Base-by-base conservation (phyloP, 2,797 vertebrate species). In the Siniperca undulata region DNA sequence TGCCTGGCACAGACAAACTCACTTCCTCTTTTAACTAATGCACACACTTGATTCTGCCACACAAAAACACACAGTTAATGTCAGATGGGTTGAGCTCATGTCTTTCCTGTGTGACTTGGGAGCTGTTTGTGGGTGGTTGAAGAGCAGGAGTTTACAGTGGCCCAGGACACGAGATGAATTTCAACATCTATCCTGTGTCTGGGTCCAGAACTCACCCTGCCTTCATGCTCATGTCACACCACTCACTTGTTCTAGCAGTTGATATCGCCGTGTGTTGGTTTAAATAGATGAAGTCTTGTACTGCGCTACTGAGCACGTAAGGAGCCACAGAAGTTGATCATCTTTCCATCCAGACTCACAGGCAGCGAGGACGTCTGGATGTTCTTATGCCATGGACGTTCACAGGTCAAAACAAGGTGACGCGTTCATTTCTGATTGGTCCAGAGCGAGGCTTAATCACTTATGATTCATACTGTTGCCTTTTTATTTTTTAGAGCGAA, bases 1-100 rank as follows among this genome's bases (percentile, higher is more conserved):
- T 79, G 68, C 75, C 77, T 68, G 65, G 75, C 74, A 83, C 77
- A 71, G 80, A 83, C 81, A 83, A 73, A 82, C 69, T 78, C 58
- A 56, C 70, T 67, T 76, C 66, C 55, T 78, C 82, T 56, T 73
- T 65, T 59, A 61, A 65, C 73, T 48, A 50, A 69, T 59, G 27
- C 34, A 50, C 56, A 59, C 60, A 65, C 22, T 61, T 40, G 8
- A 61, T 30, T 30, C 50, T 55, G 52, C 19, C 66, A 8, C 74
- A 19, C 67, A 61, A 30, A 74, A 34, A 73, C 76, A 65, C 20
- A 66, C 2, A 0, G 5, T 59, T 56, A 66, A 38, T 27, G 70
- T 62, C 48, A 62, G 22, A 53, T 30, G 30, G 42, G 5, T 22
- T 27, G 59, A 42, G 74, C 62, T 19, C 11, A 4, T 27, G 53